Conservation (phyloP, 64 coral and sea anemone species). For the Porites australiensis region DNA sequence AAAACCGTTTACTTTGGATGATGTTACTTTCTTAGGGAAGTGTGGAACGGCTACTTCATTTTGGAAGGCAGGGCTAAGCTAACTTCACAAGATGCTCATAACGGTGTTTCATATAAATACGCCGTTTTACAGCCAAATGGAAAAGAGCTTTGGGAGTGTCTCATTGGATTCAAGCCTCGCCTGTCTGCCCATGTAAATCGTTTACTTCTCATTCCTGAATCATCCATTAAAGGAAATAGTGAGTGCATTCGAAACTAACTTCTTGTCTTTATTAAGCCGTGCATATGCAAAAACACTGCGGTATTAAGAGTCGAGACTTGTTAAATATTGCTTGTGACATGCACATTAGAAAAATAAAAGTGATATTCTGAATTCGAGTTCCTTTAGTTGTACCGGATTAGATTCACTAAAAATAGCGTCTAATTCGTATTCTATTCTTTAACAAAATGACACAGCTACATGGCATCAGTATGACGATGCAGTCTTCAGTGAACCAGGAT, state of each 20-base stretch:
- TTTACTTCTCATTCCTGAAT: conserved; percentile 7
- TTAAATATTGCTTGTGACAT: too few species aligned
- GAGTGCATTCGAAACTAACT: background rate
- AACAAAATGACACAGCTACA: background rate
- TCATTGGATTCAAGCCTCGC: background rate
- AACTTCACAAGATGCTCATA: background rate
- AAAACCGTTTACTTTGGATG: background rate
- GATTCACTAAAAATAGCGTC: background rate
- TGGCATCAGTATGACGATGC: conserved; percentile 72
- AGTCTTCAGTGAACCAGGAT: conserved; percentile 22
- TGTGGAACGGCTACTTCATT: background rate
- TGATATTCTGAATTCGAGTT: too few species aligned
- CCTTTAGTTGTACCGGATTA: background rate
- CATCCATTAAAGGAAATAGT: background rate
- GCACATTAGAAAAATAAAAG: background rate
- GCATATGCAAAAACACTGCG: too few species aligned
- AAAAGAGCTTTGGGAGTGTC: conserved; percentile 45
- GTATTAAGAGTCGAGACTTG: too few species aligned
- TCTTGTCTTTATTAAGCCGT: background rate
- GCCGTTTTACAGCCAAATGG: background rate
- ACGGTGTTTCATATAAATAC: conserved; percentile 40
- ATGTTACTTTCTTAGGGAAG: background rate
- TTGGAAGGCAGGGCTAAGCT: conserved; percentile 3
- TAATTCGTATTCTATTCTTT: background rate
- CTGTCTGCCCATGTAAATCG: conserved; percentile 28